Evolutionary conservation across 2,113 vertebrate species (phyloP).

Genomic region (Dissostichus mawsoni): DNA sequence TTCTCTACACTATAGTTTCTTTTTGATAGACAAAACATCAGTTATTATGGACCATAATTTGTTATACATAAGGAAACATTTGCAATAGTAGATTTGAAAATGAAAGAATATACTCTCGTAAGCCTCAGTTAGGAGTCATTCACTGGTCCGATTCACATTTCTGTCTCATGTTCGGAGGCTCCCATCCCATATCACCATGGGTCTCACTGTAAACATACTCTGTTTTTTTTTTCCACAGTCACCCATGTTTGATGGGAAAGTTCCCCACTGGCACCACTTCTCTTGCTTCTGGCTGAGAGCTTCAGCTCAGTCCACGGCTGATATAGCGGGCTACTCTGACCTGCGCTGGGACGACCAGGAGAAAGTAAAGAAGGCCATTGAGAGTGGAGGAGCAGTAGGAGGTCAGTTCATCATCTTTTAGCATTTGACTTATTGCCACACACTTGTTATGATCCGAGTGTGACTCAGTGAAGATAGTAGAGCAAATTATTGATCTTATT

Average conservation of each 20-base stretch:
- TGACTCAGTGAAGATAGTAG: neutral
- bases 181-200: too few species aligned
- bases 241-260: constrained; percentile 97
- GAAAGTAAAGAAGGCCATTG: constrained; percentile 94
- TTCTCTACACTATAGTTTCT: too few species aligned
- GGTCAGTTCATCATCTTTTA: constrained; percentile 45
- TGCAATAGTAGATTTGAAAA: too few species aligned
- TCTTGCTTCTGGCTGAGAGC: constrained; percentile 96
- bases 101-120: too few species aligned
- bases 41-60: too few species aligned
- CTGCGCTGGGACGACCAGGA: constrained; percentile 98
- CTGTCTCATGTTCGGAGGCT: neutral
- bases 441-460: neutral
- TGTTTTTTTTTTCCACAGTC: constrained; percentile 83
- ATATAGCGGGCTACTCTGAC: constrained; percentile 91
- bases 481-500: neutral
- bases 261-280: constrained; percentile 98
- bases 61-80: too few species aligned
- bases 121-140: too few species aligned
- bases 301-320: constrained; percentile 83
- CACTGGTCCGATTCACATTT: too few species aligned
- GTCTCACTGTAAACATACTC: neutral
- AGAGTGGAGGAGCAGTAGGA: constrained; percentile 86
- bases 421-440: neutral
- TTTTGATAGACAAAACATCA: too few species aligned